phyloP scores from a whole-genome alignment of 2,888 invertebrate genomes.

The Diogma glabrata region DNA sequence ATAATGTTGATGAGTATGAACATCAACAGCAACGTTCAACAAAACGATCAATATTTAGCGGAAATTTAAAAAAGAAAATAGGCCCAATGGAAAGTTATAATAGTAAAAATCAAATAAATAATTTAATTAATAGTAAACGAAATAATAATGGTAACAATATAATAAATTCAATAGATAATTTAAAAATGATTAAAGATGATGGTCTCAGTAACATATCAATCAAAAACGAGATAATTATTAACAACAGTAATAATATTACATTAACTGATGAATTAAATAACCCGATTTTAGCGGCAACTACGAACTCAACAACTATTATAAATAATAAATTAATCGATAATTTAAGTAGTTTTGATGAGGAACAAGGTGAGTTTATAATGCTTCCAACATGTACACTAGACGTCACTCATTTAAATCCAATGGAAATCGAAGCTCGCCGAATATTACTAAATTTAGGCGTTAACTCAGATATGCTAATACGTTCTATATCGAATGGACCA shows the following conservation, averaged over 20 bases:
- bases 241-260: conserved; percentile 4
- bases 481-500: conserved; percentile 44
- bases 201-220: conserved; percentile 4
- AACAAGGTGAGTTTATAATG: conserved; percentile 37
- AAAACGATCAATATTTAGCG: conserved; percentile 29
- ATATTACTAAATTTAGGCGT: conserved; percentile 47
- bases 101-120: conserved; percentile 27
- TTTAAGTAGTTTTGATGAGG: conserved; percentile 34
- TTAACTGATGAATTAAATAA: no score
- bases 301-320: neutral
- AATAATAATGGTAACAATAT: conserved; percentile 14
- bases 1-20: conserved; percentile 6
- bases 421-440: conserved; percentile 42
- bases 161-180: neutral
- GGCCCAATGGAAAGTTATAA: conserved; percentile 35
- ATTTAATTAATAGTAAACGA: conserved; percentile 11
- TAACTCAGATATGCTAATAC: conserved; percentile 43
- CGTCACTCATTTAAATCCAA: conserved; percentile 29
- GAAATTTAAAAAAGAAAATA: conserved; percentile 34
- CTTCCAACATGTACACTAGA: conserved; percentile 35
- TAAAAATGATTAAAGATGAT: neutral
- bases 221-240: no score
- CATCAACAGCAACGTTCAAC: neutral
- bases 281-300: no score
- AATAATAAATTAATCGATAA: conserved; percentile 6